These are phyloP conservation scores for Ophthalmolycus amberensis DNA, from an alignment of 2,113 vertebrate species.

Conservation along the genomic window DNA sequence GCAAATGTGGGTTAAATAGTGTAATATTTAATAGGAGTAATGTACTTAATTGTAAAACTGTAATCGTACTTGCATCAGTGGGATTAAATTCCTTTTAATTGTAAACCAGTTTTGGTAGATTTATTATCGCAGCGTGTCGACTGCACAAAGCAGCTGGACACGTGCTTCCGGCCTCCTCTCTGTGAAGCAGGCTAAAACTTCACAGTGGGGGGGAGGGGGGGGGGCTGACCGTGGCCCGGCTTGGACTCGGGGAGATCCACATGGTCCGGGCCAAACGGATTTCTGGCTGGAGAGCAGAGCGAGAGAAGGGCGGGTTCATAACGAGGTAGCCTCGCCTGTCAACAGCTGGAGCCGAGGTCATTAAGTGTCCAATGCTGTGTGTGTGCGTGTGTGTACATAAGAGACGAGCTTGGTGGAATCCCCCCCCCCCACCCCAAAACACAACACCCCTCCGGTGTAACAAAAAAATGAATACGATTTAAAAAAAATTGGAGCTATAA, in stretches of 20 bases:
- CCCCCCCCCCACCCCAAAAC: conserved; percentile 5
- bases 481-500: neutral
- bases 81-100: too few relatives aligned
- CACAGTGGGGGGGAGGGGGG: neutral
- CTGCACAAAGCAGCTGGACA: too few relatives aligned
- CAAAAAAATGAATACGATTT: conserved; percentile 8
- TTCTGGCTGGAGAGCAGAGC: conserved; percentile 30
- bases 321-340: conserved; percentile 51
- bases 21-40: too few relatives aligned
- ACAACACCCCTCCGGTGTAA: conserved; percentile 6
- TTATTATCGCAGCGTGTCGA: too few relatives aligned
- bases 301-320: conserved; percentile 15
- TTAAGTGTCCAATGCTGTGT: conserved; percentile 45
- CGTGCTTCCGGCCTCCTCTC: too few relatives aligned
- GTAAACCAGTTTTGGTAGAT: too few relatives aligned
- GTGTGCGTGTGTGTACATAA: conserved; percentile 30
- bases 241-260: conserved; percentile 46
- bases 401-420: conserved; percentile 42
- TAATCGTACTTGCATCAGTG: too few relatives aligned
- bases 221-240: conserved; percentile 56
- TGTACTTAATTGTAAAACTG: too few relatives aligned
- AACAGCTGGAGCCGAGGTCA: conserved; percentile 66
- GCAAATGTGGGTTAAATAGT: too few relatives aligned
- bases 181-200: too few relatives aligned
- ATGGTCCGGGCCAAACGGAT: conserved; percentile 31